Percentiles rank a stretch among this genome's conserved stretches.
Evolutionary conservation across 2,888 invertebrate genomes (phyloP).

Genomic region (Epirrhoe alternata): DNA sequence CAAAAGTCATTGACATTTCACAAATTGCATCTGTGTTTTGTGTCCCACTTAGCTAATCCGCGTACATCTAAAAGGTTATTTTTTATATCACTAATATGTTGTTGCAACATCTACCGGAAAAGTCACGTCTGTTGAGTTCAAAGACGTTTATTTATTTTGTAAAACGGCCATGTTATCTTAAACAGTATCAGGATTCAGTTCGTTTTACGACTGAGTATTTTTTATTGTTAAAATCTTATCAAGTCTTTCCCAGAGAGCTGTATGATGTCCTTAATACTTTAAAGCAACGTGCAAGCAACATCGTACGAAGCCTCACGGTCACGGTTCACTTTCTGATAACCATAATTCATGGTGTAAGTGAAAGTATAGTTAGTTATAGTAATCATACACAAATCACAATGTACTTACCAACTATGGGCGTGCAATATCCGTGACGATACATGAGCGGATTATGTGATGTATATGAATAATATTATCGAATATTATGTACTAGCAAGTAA

Average conservation of each 20-base stretch:
- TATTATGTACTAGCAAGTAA: conserved; percentile 11
- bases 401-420: conserved; percentile 47
- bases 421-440: conserved; percentile 68
- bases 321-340: conserved; percentile 43
- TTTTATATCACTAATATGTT: conserved; percentile 16
- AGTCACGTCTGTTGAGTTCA: conserved; percentile 5
- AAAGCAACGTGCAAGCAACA: not conserved
- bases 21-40: conserved; percentile 4
- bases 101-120: conserved; percentile 13
- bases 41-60: conserved; percentile 22
- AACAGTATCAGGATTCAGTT: no score
- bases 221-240: no score
- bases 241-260: no score
- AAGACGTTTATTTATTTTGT: conserved; percentile 17
- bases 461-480: conserved; percentile 28
- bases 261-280: not conserved
- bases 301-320: conserved; percentile 16
- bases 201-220: no score
- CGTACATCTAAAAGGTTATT: conserved; percentile 13
- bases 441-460: conserved; percentile 48
- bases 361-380: conserved; percentile 54
- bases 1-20: conserved; percentile 8
- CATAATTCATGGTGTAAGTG: conserved; percentile 57
- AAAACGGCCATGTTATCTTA: not conserved
- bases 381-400: conserved; percentile 54